Conservation (phyloP, 2,113 vertebrate species). For the Podarcis raffonei region DNA sequence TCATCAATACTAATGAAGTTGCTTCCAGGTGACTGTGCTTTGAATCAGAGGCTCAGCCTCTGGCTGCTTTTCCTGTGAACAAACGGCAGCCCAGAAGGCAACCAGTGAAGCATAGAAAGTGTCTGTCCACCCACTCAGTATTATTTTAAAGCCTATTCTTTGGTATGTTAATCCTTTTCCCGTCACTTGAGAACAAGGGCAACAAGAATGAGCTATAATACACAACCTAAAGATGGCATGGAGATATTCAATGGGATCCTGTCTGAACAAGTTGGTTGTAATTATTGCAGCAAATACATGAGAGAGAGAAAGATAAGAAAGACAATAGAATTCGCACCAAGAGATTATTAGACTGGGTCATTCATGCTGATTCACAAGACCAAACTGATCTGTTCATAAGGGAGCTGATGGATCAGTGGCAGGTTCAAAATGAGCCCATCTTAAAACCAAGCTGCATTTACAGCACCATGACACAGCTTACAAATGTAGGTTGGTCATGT, state of each 20-base stretch:
- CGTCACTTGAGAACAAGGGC: conserved; percentile 29
- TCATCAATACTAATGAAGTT: too few species aligned
- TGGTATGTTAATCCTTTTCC: conserved; percentile 9
- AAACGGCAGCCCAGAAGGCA: not conserved
- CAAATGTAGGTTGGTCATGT: not conserved
- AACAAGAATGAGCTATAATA: not conserved
- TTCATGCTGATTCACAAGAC: not conserved
- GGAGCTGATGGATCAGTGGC: not conserved
- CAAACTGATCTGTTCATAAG: not conserved
- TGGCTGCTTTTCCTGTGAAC: not conserved
- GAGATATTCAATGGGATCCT: not conserved
- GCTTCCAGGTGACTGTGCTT: not conserved
- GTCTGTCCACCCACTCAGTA: not conserved
- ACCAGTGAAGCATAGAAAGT: conserved; percentile 23
- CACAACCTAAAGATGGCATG: not conserved
- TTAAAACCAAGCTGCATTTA: not conserved
- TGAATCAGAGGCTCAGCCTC: not conserved
- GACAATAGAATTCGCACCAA: not conserved
- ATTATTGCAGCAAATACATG: conserved; percentile 28
- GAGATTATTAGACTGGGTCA: not conserved
- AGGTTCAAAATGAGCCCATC: not conserved
- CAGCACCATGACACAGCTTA: not conserved
- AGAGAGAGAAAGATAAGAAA: not conserved
- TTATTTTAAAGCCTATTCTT: not conserved
- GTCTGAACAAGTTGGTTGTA: conserved; percentile 5